Evolutionary conservation across 2,797 vertebrate species (phyloP).

Genomic region (Chelidonichthys spinosus): DNA sequence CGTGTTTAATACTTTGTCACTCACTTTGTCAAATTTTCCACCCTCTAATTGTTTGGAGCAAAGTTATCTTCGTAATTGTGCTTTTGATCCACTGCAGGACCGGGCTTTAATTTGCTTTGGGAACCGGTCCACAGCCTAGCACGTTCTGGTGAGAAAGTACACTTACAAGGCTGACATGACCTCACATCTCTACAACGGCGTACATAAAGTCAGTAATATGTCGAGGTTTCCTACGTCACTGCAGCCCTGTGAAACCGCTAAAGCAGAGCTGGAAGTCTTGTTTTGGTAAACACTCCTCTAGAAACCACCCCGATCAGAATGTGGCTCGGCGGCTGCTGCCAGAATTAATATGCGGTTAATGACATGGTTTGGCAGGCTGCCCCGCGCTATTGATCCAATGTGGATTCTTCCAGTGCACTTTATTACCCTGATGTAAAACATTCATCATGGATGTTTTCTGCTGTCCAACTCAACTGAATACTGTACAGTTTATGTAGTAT

Average conservation of each 20-base stretch:
- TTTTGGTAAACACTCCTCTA: conserved; percentile 83
- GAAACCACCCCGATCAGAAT: conserved; percentile 81
- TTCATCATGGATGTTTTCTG: conserved; percentile 65
- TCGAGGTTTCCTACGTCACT: conserved; percentile 77
- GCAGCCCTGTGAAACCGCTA: conserved; percentile 76
- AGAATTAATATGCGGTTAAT: conserved; percentile 84
- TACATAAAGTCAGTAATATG: conserved; percentile 61
- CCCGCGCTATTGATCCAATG: conserved; percentile 77
- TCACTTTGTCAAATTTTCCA: conserved; percentile 21
- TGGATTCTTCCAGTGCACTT: conserved; percentile 75
- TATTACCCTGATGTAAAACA: conserved; percentile 81
- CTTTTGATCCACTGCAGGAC: conserved; percentile 46
- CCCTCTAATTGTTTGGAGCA: conserved; percentile 24
- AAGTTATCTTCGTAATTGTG: conserved; percentile 25
- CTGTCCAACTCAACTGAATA: conserved; percentile 58
- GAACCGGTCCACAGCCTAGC: conserved; percentile 51
- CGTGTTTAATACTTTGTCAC: conserved; percentile 3
- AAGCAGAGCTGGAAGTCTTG: conserved; percentile 72
- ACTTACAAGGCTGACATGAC: conserved; percentile 67
- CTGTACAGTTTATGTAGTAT: conserved; percentile 45
- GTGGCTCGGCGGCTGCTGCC: conserved; percentile 72
- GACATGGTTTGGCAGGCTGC: conserved; percentile 79
- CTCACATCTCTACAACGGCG: conserved; percentile 66
- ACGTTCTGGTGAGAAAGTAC: conserved; percentile 66
- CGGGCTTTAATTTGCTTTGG: conserved; percentile 55